Conservation (phyloP, 2,888 invertebrate genomes). For the Noctuana brunneofusca region DNA sequence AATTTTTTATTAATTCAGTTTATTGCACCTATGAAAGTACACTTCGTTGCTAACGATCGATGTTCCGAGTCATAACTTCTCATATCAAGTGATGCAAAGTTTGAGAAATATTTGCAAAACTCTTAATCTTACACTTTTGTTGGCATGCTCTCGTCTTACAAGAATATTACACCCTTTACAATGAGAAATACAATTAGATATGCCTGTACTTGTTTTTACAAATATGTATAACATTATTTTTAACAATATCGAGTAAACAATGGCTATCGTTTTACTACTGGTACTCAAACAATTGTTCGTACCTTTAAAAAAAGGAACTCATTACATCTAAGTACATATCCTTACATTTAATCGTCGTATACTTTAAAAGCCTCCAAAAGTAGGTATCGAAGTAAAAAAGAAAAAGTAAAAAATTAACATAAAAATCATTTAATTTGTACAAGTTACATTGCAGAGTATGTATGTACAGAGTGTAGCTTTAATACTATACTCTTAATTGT, state of each 20-base stretch:
- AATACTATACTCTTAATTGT: conserved; percentile 28
- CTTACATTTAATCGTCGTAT: conserved; percentile 77
- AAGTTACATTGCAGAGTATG: conserved; percentile 45
- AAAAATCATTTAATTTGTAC: conserved; percentile 69
- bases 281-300: conserved; percentile 55
- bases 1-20: conserved; percentile 63
- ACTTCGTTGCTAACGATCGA: conserved; percentile 75
- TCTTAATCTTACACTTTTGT: neutral
- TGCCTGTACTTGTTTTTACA: conserved; percentile 16
- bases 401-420: conserved; percentile 59
- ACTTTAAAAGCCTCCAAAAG: conserved; percentile 82
- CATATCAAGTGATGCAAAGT: conserved; percentile 19
- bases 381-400: conserved; percentile 59
- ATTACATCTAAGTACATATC: conserved; percentile 79
- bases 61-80: conserved; percentile 52
- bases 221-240: conserved; percentile 31
- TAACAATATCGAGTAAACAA: conserved; percentile 31
- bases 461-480: conserved; percentile 47
- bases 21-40: conserved; percentile 82
- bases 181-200: conserved; percentile 15
- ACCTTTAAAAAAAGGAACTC: conserved; percentile 70
- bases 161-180: conserved; percentile 16
- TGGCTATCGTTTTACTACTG: conserved; percentile 47
- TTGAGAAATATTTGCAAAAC: conserved; percentile 22
- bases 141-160: conserved; percentile 9